A percentile compares a stretch with the other conserved stretches of the same genome.
Evolutionary conservation across 92 coral and sea anemone genomes (phyloP).

Genomic region (Zoanthus sansibaricus): DNA sequence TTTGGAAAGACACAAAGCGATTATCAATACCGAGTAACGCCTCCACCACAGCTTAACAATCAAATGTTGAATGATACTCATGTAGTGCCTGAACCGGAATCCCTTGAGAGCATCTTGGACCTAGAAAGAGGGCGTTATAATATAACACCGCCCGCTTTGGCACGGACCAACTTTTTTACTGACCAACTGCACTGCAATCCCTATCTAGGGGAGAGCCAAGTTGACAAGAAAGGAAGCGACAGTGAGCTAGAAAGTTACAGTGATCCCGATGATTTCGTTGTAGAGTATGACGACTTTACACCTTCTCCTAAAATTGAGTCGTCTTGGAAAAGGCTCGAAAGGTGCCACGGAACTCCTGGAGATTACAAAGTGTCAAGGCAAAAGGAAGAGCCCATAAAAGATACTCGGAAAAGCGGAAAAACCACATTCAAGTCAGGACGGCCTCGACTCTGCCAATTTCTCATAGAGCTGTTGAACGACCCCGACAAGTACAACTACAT

Average conservation of each 20-base stretch:
- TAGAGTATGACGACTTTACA: neutral
- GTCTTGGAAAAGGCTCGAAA: constrained; percentile 3
- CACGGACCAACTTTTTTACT: constrained; percentile 3
- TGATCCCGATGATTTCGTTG: constrained; percentile 26
- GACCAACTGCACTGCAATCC: constrained; percentile 20
- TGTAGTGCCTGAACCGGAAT: constrained; percentile 40
- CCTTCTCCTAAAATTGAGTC: constrained; percentile 9
- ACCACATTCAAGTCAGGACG: constrained; percentile 81
- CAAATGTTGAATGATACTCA: constrained; percentile 30
- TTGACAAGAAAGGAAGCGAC: constrained; percentile 20
- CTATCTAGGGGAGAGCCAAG: constrained; percentile 14
- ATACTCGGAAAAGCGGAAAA: constrained; percentile 47
- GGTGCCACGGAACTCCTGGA: constrained; percentile 1
- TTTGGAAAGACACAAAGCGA: constrained; percentile 4
- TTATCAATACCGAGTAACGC: constrained; percentile 3
- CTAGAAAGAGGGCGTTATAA: constrained; percentile 21
- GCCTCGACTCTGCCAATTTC: constrained; percentile 95
- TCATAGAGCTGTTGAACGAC: constrained; percentile 81
- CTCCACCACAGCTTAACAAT: neutral
- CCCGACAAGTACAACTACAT: constrained; percentile 87
- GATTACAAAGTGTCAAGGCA: constrained; percentile 13
- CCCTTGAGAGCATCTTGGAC: constrained; percentile 32
- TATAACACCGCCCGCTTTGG: constrained; percentile 26
- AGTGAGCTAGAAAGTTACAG: constrained; percentile 41
- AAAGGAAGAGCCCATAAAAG: constrained; percentile 36